Conservation (phyloP, 2,888 invertebrate species). For the Geophilus truncorum region DNA sequence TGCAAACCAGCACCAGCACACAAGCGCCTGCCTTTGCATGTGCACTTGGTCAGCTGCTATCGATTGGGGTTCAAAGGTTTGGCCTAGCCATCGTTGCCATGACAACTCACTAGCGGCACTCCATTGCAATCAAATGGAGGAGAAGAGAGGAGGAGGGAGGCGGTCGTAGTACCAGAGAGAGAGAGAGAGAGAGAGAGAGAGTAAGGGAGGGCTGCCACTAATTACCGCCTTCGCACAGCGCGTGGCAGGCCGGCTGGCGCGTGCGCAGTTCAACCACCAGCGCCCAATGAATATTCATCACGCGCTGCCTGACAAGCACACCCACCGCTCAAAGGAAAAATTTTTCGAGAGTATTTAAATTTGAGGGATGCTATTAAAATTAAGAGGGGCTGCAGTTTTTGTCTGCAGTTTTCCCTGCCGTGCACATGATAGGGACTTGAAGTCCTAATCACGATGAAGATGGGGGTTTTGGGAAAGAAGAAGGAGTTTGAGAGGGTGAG, state of each 20-base stretch:
- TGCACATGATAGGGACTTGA: not conserved
- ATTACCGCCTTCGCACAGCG: slow-evolving; percentile 10
- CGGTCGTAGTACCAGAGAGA: not conserved
- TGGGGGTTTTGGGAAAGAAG: not conserved
- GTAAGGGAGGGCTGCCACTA: not conserved
- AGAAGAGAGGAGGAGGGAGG: not conserved
- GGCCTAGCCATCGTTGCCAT: slow-evolving; percentile 4
- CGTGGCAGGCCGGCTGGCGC: slow-evolving; percentile 10
- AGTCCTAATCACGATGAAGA: not conserved
- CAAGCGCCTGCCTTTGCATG: not conserved
- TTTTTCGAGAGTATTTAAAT: slow-evolving; percentile 10
- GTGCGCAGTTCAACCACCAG: slow-evolving; percentile 4
- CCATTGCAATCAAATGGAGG: slow-evolving; percentile 10
- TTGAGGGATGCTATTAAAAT: not conserved
- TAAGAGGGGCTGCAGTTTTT: not conserved
- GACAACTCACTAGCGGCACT: slow-evolving; percentile 10
- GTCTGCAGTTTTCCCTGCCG: not conserved
- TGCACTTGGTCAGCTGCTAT: not conserved
- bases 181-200: not conserved
- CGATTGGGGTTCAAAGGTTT: slow-evolving; percentile 10
- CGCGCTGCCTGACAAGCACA: slow-evolving; percentile 10
- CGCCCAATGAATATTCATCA: slow-evolving; percentile 10
- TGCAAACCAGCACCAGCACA: not conserved
- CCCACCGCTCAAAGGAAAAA: slow-evolving; percentile 4
- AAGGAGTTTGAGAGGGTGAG: not conserved